A percentile compares a stretch with the other conserved stretches of the same genome.
Conservation (phyloP, 1,140 invertebrate species). For the Zaprionus vittiger region DNA sequence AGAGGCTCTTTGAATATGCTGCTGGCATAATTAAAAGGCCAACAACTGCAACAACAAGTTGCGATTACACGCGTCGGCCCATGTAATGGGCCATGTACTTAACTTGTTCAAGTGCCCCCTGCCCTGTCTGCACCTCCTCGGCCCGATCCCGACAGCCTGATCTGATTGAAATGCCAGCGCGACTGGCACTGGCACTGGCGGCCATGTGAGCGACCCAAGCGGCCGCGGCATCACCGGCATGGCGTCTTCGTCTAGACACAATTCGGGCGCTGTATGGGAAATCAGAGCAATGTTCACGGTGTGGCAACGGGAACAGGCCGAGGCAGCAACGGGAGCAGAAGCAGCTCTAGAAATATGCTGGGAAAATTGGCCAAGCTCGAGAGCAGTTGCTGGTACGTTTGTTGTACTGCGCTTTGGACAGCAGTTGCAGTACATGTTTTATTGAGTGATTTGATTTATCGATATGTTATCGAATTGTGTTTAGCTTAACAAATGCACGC, state of each 20-base stretch:
- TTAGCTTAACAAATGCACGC: neutral
- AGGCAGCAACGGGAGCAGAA: neutral
- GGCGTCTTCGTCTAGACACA: slow-evolving; percentile 37
- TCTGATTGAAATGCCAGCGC: slow-evolving; percentile 71
- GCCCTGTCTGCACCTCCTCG: neutral
- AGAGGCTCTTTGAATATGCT: slow-evolving; percentile 46
- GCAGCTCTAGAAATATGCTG: slow-evolving; percentile 34
- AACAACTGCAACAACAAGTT: slow-evolving; percentile 44
- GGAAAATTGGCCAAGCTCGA: slow-evolving; percentile 27
- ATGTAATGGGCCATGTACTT: slow-evolving; percentile 76
- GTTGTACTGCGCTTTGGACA: neutral
- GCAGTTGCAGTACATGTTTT: slow-evolving; percentile 2
- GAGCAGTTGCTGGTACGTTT: neutral
- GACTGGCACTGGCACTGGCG: slow-evolving; percentile 40
- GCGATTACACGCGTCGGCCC: slow-evolving; percentile 74
- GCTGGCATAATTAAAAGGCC: slow-evolving; percentile 72
- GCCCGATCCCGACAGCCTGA: slow-evolving; percentile 29
- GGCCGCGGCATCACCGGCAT: neutral
- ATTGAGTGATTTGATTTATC: slow-evolving; percentile 4
- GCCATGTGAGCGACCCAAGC: slow-evolving; percentile 28
- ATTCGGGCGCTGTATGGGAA: slow-evolving; percentile 46
- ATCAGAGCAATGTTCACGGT: slow-evolving; percentile 46
- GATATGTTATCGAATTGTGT: neutral
- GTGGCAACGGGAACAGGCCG: neutral
- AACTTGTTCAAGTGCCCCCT: slow-evolving; percentile 44